Evolutionary conservation across 1,140 invertebrate species (phyloP).

Genomic region (Calliopsis andreniformis): DNA sequence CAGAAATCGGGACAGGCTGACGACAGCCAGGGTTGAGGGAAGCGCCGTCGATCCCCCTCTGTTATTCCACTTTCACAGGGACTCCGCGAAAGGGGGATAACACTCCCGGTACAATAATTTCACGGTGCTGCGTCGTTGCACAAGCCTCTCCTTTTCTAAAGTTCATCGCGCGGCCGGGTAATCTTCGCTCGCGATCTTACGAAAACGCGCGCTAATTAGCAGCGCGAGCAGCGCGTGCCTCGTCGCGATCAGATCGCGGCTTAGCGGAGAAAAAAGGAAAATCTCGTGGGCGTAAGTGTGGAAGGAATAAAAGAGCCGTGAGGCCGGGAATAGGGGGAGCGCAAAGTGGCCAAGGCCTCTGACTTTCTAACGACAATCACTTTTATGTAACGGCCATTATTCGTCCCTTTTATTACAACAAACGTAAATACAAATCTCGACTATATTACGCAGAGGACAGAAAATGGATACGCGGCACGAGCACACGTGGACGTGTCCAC

Average conservation of each 20-base stretch:
- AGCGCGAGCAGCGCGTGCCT: conserved; percentile 26
- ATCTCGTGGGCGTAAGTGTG: conserved; percentile 21
- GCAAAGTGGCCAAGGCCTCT: conserved; percentile 64
- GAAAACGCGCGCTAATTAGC: conserved; percentile 42
- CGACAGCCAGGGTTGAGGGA: no score
- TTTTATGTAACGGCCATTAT: conserved; percentile 79
- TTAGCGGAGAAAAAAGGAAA: conserved; percentile 19
- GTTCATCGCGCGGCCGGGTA: conserved; percentile 12
- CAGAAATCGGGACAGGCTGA: no score
- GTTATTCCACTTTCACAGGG: neutral
- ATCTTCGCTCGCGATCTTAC: conserved; percentile 17
- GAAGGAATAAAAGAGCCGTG: conserved; percentile 34
- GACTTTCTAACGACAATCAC: conserved; percentile 76
- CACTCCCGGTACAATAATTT: conserved; percentile 25
- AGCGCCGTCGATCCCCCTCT: no score
- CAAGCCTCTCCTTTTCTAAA: conserved; percentile 45
- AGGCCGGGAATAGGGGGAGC: conserved; percentile 50
- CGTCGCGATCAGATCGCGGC: neutral
- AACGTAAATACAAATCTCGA: conserved; percentile 76
- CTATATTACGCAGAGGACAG: conserved; percentile 15
- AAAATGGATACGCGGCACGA: conserved; percentile 25
- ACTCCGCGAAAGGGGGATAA: neutral
- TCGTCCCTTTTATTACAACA: conserved; percentile 74
- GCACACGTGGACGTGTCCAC: neutral
- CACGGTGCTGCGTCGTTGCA: conserved; percentile 54